These are phyloP conservation scores for Lochmaea capreae DNA, from an alignment of 2,888 invertebrate genomes.

Conservation along the genomic window DNA sequence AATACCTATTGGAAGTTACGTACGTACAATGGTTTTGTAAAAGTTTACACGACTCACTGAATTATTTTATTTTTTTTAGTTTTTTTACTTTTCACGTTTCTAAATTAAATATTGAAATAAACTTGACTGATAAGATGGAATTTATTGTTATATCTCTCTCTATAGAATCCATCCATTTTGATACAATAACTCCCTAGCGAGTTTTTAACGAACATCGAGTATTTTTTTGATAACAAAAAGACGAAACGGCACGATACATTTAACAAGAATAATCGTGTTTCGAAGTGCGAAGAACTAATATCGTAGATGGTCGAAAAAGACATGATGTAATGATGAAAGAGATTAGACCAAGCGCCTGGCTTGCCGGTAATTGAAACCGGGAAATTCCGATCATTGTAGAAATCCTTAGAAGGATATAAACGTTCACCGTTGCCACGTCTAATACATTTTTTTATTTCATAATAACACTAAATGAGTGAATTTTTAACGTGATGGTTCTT, in stretches of 20 bases:
- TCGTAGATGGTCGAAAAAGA: slow-evolving; percentile 1
- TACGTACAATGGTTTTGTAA: neutral
- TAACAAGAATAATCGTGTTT: slow-evolving; percentile 9
- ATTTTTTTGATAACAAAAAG: too few species aligned
- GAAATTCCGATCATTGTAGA: slow-evolving; percentile 1
- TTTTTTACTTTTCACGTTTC: too few species aligned
- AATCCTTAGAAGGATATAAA: neutral
- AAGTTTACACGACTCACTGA: neutral
- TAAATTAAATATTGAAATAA: too few species aligned
- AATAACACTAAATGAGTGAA: too few species aligned
- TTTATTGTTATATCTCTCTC: too few species aligned
- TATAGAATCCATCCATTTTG: too few species aligned
- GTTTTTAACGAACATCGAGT: too few species aligned
- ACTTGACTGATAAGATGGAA: too few species aligned
- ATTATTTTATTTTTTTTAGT: neutral
- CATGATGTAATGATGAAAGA: slow-evolving; percentile 13
- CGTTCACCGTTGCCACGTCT: neutral
- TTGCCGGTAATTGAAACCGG: slow-evolving; percentile 10
- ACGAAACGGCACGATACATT: neutral
- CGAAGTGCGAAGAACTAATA: slow-evolving; percentile 8
- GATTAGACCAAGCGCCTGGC: neutral
- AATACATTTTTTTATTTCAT: too few species aligned
- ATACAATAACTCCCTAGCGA: too few species aligned
- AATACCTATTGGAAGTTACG: neutral
- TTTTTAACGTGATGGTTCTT: too few species aligned